Conservation (phyloP, 2,888 invertebrate genomes). For the Eristalis intricaria region DNA sequence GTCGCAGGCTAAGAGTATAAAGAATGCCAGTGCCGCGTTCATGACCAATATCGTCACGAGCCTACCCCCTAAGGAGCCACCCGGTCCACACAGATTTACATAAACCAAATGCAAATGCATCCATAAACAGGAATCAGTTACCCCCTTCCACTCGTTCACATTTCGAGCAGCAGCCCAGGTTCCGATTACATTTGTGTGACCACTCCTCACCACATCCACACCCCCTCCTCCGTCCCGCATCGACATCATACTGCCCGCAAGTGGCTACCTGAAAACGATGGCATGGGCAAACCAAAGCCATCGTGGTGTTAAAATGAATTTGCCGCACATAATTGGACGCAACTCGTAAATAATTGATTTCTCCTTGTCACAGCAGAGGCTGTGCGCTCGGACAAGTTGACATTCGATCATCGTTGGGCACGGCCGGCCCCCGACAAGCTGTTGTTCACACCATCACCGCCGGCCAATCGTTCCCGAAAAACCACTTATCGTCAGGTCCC, state of each 20-base stretch:
- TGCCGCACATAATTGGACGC: background rate
- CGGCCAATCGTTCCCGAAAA: background rate
- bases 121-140: too few relatives aligned
- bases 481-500: constrained; percentile 2
- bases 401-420: constrained; percentile 7
- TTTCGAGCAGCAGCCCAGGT: background rate
- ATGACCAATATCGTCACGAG: too few relatives aligned
- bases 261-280: background rate
- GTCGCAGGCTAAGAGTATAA: too few relatives aligned
- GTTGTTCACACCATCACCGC: background rate
- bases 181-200: background rate
- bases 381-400: constrained; percentile 18
- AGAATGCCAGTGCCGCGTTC: too few relatives aligned
- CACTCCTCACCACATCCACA: background rate
- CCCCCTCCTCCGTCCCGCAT: background rate
- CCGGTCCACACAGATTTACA: too few relatives aligned
- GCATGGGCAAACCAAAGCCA: background rate
- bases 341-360: constrained; percentile 53
- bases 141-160: background rate
- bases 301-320: constrained; percentile 2
- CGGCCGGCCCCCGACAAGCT: constrained; percentile 3
- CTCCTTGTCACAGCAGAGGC: constrained; percentile 28
- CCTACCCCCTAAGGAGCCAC: too few relatives aligned
- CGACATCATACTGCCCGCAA: background rate
- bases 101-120: too few relatives aligned